Evolutionary conservation across 1,140 invertebrate species (phyloP), one percentile per base, ranked within the genome.

Genomic region (Calephelis nemesis): DNA sequence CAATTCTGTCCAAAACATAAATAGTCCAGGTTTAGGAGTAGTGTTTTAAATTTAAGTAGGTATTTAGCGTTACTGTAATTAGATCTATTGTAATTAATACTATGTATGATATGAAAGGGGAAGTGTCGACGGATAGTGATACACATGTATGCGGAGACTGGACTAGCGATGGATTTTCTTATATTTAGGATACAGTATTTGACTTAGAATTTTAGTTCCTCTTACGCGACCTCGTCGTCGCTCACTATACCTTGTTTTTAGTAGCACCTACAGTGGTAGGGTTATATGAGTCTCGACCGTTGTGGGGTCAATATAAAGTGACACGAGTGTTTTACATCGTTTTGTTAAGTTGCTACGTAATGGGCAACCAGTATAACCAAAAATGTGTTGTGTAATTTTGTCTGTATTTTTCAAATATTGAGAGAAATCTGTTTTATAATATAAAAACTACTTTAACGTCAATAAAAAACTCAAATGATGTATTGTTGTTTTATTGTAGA

Each of bases 191-290:
- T 54, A 54, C 52, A 54, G 52, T 54, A 54, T 54, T 54, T 54
- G 52, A 54, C 52, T 60, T 54, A 54, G 54, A 60, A 1, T 60
- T 60, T 60, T 60, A 60, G 54, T 60, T 60, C 54, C 54, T 60
- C 39, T 30, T 11, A 11, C 11, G 11, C 54, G 54, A 58, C 52
- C 6, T 39, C 19, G 54, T 19, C 9, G 54, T 58, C 19, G 19
- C 54, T 40, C 54, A 30, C 30, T 11, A 12, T 60, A 39, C 15
- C 13, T 60, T 60, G 30, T 60, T 60, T 30, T 40, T 60, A 60
- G 30, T 60, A 40, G 30, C 54, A 60, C 54, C 54, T 60, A 60
- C 54, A 39, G 11, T 60, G 4, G 54, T 60, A 60, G 54, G 54
- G 9, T 12, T 39, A 58, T 60, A 40, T 60, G 54, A 60, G 54